Evolutionary conservation across 2,888 invertebrate genomes (phyloP), one percentile per base, ranked within the genome.

Genomic region (Ophioninae sp.): DNA sequence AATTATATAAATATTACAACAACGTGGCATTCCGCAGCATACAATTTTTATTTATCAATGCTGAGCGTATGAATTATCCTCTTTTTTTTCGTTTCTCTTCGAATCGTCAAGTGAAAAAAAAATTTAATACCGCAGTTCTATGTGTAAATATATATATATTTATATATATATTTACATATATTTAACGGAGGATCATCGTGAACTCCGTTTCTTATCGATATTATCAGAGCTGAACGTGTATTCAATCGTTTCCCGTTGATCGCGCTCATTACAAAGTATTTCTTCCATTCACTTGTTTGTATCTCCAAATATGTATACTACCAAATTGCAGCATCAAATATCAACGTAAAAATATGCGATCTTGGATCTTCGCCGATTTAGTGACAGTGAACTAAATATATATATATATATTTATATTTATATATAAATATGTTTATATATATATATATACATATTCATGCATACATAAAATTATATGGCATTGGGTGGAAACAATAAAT

Each of bases 401-500:
- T n/a, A 71, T 7, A 30, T 30, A 58, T 39, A 58, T 65, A 76
- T n/a, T n/a, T n/a, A n/a, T n/a, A n/a, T n/a, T n/a, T n/a, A n/a
- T n/a, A n/a, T n/a, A n/a, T n/a, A n/a, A n/a, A n/a, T n/a, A n/a
- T n/a, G n/a, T n/a, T n/a, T n/a, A n/a, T n/a, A n/a, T n/a, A n/a
- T n/a, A n/a, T n/a, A n/a, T n/a, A n/a, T n/a, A n/a, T n/a, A n/a
- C n/a, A n/a, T n/a, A n/a, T n/a, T n/a, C n/a, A n/a, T n/a, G n/a
- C n/a, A n/a, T n/a, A n/a, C n/a, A n/a, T n/a, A 71, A 58, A 41
- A 81, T 81, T 37, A 78, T 76, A 76, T 80, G 69, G 58, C 81
- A 76, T 77, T 68, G 71, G 72, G 56, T 77, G 73, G 23, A 73
- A 65, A 79, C 68, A 80, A 81, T 72, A 81, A 81, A 81, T 67